Evolutionary conservation across 2,888 invertebrate species (phyloP), one percentile per base, ranked within the genome.

Genomic region (Spisula solida): DNA sequence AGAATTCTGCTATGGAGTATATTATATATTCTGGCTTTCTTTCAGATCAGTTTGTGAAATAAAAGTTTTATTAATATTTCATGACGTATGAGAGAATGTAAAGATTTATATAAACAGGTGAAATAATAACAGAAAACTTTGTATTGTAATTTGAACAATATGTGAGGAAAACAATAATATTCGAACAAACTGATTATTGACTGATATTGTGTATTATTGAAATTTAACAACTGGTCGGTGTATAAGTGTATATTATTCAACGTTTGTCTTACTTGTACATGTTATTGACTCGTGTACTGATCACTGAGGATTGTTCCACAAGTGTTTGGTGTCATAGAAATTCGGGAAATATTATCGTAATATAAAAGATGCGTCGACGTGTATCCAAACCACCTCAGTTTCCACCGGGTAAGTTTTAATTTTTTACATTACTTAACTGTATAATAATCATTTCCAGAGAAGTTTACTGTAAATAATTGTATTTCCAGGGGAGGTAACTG

Each of bases 351-450:
- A 66, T 6, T 4, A 25, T 5, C 25, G 25, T 5, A 18, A 14
- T n/a, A n/a, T n/a, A 25, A 25, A 70, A 31, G 34, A 75, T 75
- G 75, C 75, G 75, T 16, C 75, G 75, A 31, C 29, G 75, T 6
- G 75, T 75, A 16, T 75, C 75, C 18, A 75, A 31, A 31, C 75
- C 75, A 25, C 75, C 75, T 1, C 75, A 75, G 75, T 16, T 75
- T 14, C 75, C 75, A 12, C 34, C 75, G 5, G 75, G 75, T 75
- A 75, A 75, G 75, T 75, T 70, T 29, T 29, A 25, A n/a, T 70
- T 25, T 2, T 25, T 70, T 70, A 25, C 41, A 16, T 51, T 10
- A 8, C 12, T 1, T 51, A 1, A 16, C 6, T 51, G 16, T 16
- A 8, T 5, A 16, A 51, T 51, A 51, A 51, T 10, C 1, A 8